Conservation (phyloP, 2,797 vertebrate species). For the Sylvilagus floridanus region DNA sequence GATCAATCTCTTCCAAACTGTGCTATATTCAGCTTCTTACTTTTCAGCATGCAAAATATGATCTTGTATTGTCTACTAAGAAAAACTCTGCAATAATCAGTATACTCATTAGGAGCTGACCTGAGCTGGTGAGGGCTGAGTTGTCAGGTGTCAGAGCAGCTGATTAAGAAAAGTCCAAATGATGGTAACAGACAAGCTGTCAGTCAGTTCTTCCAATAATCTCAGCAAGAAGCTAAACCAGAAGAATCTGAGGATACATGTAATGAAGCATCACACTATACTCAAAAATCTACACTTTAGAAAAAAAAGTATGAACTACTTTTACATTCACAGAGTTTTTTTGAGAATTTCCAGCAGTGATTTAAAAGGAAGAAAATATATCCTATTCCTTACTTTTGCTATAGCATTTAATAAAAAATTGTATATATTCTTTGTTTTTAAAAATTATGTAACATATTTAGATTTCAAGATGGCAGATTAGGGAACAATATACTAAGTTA, state of each 20-base stretch:
- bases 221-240: conserved; percentile 22
- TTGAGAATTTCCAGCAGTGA: no score
- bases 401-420: no score
- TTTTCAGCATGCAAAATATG: conserved; percentile 9
- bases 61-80: conserved; percentile 11
- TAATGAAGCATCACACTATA: no score
- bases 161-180: neutral
- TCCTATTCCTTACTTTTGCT: no score
- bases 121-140: neutral
- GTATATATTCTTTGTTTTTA: no score
- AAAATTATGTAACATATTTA: no score
- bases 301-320: no score
- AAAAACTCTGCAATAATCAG: neutral
- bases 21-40: conserved; percentile 34
- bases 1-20: conserved; percentile 47
- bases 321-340: no score
- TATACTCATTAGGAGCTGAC: neutral
- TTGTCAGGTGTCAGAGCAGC: neutral
- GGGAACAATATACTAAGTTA: no score
- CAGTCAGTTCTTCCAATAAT: neutral
- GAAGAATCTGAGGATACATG: neutral
- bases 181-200: neutral
- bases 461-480: no score
- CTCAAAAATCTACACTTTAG: no score
- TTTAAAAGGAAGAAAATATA: no score